Base-by-base conservation (phyloP, 2,888 invertebrate species). In the Salpingus planirostris region DNA sequence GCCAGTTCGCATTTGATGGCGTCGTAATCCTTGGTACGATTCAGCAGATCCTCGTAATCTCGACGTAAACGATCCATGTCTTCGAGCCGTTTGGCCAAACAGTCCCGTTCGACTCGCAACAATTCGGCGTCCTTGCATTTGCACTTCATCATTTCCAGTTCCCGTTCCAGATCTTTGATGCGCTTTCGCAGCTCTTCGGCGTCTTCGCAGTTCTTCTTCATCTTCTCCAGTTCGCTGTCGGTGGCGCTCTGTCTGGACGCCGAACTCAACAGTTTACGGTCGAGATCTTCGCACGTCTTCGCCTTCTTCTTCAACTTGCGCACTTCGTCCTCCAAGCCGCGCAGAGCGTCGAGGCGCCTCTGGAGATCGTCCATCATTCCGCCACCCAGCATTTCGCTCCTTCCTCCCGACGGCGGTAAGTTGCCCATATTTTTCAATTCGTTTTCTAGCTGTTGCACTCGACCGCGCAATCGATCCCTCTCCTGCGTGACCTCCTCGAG, bases 1-100 rank as follows among this genome's bases (percentile, higher is more conserved):
- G 63, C 62, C 12, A 60, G 48, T 44, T 66, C 65, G 2, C 55
- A 50, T 39, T 50, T 55, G 10, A 64, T 33, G 0, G 49, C 42
- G 15, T 64, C 62, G 24, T 56, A 34, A 21, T 49, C 46, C 33
- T 48, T 44, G 24, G 55, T 46, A 37, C 55, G 11, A 47, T 27
- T 44, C 31, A 50, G 27, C 39, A 62, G 43, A 23, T 56, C 44
- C 25, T 55, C 55, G 27, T 54, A 59, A 35, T 63, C 59, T 7
- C 43, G 36, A 38, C 61, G 60, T 36, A 60, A 45, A 3, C 48
- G 42, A 2, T 47, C 28, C 13, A 59, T 26, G 36, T 63, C 59
- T 3, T 54, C 47, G 3, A 54, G 18, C 27, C 39, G 43, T 13
- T 27, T 31, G 31, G 46, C 43, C 24, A 54, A 38, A 24, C 56